Evolutionary conservation across 2,113 vertebrate species (phyloP).

Genomic region (Seriola rivoliana): DNA sequence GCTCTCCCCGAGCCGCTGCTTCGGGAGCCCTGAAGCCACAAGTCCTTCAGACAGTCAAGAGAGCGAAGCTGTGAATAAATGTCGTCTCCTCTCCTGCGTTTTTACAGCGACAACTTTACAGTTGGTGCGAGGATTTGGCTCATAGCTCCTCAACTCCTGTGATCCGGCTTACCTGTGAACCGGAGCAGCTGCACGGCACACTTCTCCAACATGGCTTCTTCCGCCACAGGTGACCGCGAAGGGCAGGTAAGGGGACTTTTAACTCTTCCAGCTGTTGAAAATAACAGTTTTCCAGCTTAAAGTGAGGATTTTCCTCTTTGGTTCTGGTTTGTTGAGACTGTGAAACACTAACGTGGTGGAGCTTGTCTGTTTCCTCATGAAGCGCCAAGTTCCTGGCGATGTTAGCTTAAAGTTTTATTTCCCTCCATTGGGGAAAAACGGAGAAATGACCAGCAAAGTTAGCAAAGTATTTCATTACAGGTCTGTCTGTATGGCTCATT

Average conservation of each 20-base stretch:
- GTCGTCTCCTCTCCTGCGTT: neutral
- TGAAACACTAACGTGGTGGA: neutral
- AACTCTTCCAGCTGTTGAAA: neutral
- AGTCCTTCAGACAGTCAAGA: neutral
- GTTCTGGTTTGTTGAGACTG: neutral
- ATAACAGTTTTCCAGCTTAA: neutral
- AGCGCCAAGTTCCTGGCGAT: neutral
- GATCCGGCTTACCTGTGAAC: conserved; percentile 53
- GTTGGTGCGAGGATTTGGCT: neutral
- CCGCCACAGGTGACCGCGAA: conserved; percentile 73
- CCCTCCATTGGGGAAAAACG: neutral
- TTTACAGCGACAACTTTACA: accelerated
- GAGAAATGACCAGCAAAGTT: neutral
- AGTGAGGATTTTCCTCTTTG: no score
- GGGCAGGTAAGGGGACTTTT: conserved; percentile 66
- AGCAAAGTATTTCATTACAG: neutral
- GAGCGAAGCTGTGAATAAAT: neutral
- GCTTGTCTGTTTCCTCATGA: neutral
- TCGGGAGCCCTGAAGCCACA: neutral
- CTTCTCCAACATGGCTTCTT: conserved; percentile 77
- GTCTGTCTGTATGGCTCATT: neutral
- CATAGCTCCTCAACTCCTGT: neutral
- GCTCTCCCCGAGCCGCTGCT: neutral
- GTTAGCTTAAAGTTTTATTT: neutral
- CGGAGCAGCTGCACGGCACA: conserved; percentile 38